Percentiles rank a stretch among this genome's conserved stretches.
Evolutionary conservation across 1,140 invertebrate species (phyloP).

Genomic region (Brachionus angularis): DNA sequence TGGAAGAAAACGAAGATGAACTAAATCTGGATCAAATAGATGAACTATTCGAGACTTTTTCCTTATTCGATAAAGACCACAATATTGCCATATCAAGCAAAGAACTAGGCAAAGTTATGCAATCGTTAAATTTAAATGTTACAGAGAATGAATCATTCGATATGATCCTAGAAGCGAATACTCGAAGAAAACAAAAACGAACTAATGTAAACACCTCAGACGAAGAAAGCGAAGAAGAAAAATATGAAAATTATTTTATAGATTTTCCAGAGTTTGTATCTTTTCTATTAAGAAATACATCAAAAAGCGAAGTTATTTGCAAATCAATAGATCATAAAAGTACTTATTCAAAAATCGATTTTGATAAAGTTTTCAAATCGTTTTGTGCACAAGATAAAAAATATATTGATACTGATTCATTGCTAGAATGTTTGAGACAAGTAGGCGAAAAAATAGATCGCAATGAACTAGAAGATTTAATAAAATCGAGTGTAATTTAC

Average conservation of each 20-base stretch:
- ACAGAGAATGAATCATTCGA: not conserved
- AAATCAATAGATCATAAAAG: not conserved
- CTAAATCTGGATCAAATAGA: slow-evolving; percentile 25
- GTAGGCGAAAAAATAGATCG: no score
- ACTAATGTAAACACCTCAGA: no score
- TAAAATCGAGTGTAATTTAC: no score
- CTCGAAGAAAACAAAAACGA: not conserved
- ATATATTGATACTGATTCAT: no score
- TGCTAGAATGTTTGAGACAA: no score
- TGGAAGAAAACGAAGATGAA: slow-evolving; percentile 1
- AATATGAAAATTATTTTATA: not conserved
- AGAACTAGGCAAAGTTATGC: slow-evolving; percentile 1
- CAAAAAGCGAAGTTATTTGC: not conserved
- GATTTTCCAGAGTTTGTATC: slow-evolving; percentile 44
- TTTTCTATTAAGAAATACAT: not conserved
- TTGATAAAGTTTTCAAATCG: no score
- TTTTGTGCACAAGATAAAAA: no score
- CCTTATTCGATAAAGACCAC: slow-evolving; percentile 27
- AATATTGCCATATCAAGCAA: not conserved
- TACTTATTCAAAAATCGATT: no score
- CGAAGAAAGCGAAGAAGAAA: not conserved
- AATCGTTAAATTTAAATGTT: slow-evolving; percentile 2
- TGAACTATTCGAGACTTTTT: slow-evolving; percentile 27
- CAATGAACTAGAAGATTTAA: no score
- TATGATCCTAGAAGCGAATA: slow-evolving; percentile 1